Evolutionary conservation across 2,888 invertebrate species (phyloP).

Genomic region (Portevinia maculata): DNA sequence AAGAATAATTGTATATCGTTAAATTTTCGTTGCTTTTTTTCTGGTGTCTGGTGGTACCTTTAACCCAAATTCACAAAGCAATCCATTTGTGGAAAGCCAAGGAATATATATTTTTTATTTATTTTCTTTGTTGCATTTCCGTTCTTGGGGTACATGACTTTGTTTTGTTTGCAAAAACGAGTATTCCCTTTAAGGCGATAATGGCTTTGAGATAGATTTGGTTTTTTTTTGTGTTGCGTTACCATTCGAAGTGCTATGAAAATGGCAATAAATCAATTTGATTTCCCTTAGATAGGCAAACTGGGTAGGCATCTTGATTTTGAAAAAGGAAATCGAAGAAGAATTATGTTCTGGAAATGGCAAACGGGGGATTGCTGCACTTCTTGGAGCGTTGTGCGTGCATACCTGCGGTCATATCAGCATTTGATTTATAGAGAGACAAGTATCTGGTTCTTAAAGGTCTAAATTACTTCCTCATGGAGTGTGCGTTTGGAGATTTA

Average conservation of each 20-base stretch:
- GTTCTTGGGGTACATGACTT: constrained; percentile 43
- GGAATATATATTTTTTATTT: background rate
- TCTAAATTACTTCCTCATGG: constrained; percentile 24
- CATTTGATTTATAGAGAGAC: constrained; percentile 20
- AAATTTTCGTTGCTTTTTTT: background rate
- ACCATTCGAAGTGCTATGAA: background rate
- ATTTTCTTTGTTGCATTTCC: constrained; percentile 1
- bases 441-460: constrained; percentile 20
- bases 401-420: background rate
- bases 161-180: constrained; percentile 2
- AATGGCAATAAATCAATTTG: constrained; percentile 60
- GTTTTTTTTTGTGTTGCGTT: background rate
- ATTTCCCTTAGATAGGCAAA: constrained; percentile 38
- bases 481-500: background rate
- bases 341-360: constrained; percentile 1
- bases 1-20: constrained; percentile 24
- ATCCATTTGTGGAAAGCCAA: background rate
- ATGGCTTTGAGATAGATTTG: constrained; percentile 41
- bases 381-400: constrained; percentile 1
- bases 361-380: too few relatives aligned
- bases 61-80: constrained; percentile 20
- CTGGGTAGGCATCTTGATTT: constrained; percentile 25
- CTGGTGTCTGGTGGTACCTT: background rate
- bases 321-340: constrained; percentile 31
- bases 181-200: constrained; percentile 61